Evolutionary conservation across 1,140 invertebrate species (phyloP), one percentile per base, ranked within the genome.

Genomic region (Drosophila novamexicana): DNA sequence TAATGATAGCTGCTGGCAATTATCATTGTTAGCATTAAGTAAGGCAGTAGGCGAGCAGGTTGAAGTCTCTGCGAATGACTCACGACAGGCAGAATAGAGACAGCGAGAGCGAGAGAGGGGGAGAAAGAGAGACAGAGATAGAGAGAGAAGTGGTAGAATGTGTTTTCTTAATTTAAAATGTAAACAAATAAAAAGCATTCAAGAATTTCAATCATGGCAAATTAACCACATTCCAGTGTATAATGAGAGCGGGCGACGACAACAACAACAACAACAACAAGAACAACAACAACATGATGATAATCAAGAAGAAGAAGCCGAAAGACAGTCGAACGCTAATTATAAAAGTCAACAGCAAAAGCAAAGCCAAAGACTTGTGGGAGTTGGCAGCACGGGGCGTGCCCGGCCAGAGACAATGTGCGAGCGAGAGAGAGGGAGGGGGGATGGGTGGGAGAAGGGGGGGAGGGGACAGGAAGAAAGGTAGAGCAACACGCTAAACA

Each of bases 171-270:
- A 89, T 89, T 89, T 57, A 8, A 83, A 88, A 88, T 88, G 77
- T 79, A 89, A 88, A 88, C 83, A 83, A 77, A 89, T 89, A 73
- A 77, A 83, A 80, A 74, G 77, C 74, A 77, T 88, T 88, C 75
- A 72, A 83, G 70, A 80, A 89, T 88, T 75, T 89, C 66, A 89
- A 88, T 88, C 84, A 80, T 89, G 67, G 74, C 80, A 75, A 89
- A 88, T 88, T 80, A 89, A 78, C 80, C 80, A 75, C 84, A 88
- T 88, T 88, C 84, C 84, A 40, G 29, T 75, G 72, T 16, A 67
- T 80, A 88, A 82, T 72, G 77, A 78, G 79, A 82, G 75, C 82
- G 63, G 75, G 57, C 69, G 50, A 45, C 50, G 9, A 40, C 59
- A 56, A 42, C 40, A 70, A 47, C 29, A 54, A 29, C 6, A 54